Percentiles rank a stretch among this genome's conserved stretches.
These are phyloP conservation scores for Sylvietta virens DNA, from an alignment of 2,113 vertebrate genomes.

Conservation along the genomic window DNA sequence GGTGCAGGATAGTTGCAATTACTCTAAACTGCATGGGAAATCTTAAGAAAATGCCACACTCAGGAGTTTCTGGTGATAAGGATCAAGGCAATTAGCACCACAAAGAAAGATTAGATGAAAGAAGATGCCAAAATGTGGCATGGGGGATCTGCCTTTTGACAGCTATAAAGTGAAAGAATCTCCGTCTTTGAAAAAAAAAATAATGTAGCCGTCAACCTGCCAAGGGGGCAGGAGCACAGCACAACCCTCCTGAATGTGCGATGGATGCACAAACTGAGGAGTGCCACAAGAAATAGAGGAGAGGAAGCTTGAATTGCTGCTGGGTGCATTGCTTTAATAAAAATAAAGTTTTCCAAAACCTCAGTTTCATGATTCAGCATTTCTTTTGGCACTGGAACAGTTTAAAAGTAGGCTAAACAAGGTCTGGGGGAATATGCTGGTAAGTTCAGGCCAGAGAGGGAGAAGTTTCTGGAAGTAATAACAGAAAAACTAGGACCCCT, in stretches of 20 bases:
- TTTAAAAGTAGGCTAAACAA: slow-evolving; percentile 30
- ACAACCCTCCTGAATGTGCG: neutral
- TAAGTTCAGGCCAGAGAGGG: neutral
- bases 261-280: neutral
- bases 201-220: neutral
- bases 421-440: neutral
- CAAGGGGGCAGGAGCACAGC: neutral
- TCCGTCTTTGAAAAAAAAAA: neutral
- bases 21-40: neutral
- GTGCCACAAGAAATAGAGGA: neutral
- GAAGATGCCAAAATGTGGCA: neutral
- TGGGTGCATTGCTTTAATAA: slow-evolving; percentile 55
- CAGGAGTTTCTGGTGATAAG: neutral
- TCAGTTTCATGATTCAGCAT: slow-evolving; percentile 61
- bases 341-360: slow-evolving; percentile 50
- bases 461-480: neutral
- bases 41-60: neutral
- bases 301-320: slow-evolving; percentile 33
- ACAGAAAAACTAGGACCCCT: neutral
- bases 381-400: slow-evolving; percentile 43
- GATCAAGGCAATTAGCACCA: neutral
- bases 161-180: neutral
- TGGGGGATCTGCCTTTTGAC: neutral
- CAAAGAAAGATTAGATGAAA: neutral
- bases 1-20: neutral